These are phyloP conservation scores for Dermochelys coriacea DNA, from an alignment of 2,797 vertebrate genomes.

Conservation along the genomic window DNA sequence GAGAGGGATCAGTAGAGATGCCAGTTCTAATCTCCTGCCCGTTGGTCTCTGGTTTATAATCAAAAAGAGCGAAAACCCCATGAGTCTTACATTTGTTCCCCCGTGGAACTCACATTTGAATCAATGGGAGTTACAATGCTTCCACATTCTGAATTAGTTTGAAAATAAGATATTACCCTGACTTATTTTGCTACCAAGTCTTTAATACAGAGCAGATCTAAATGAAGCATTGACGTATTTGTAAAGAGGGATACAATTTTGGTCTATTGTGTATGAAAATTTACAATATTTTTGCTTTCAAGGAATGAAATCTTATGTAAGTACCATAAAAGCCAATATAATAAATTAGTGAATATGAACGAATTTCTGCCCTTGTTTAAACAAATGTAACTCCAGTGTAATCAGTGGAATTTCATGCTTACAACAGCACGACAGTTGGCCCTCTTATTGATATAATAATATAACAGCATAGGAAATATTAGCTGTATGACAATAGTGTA, in stretches of 20 bases:
- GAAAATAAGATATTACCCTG: background rate
- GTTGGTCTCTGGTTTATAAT: background rate
- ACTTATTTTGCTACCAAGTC: background rate
- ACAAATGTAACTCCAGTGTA: background rate
- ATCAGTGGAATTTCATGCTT: background rate
- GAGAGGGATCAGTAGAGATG: background rate
- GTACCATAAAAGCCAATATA: background rate
- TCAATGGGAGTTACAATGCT: background rate
- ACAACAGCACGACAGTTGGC: background rate
- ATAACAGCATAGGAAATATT: background rate
- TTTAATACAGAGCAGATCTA: background rate
- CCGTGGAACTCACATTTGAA: background rate
- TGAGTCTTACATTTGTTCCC: background rate
- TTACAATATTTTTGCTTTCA: background rate
- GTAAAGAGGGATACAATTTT: background rate
- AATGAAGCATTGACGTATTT: background rate
- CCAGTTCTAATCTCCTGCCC: background rate
- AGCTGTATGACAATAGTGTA: background rate
- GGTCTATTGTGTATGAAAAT: background rate
- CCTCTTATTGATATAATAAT: background rate
- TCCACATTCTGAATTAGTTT: background rate
- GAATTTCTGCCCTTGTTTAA: accelerated
- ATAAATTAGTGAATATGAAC: background rate
- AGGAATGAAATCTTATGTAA: background rate
- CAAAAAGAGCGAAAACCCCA: background rate